A percentile compares a stretch with the other conserved stretches of the same genome.
Conservation (phyloP, 2,113 vertebrate species). For the Mola mola region DNA sequence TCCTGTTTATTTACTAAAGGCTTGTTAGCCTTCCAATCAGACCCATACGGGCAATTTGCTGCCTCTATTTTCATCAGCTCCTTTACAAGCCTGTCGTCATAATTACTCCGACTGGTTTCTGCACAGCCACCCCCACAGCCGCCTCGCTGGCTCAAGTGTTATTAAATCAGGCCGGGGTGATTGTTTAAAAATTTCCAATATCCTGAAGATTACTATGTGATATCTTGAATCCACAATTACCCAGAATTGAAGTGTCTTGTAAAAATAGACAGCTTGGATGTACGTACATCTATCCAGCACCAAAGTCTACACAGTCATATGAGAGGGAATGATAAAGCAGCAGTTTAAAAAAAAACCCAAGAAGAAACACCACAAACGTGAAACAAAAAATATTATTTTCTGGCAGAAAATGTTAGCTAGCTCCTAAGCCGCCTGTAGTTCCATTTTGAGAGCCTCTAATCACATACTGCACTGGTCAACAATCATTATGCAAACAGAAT, state of each 20-base stretch:
- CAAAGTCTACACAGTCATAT: too few species aligned
- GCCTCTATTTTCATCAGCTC: conserved; percentile 53
- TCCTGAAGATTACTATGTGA: conserved; percentile 9
- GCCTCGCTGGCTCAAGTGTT: neutral
- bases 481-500: too few species aligned
- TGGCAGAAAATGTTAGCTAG: too few species aligned
- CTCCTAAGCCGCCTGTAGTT: too few species aligned
- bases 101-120: conserved; percentile 34
- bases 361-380: too few species aligned
- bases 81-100: conserved; percentile 35
- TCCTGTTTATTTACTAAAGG: conserved; percentile 33
- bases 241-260: neutral
- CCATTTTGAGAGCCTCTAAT: too few species aligned
- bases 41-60: conserved; percentile 5
- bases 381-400: too few species aligned
- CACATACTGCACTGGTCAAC: too few species aligned
- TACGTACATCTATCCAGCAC: too few species aligned
- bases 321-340: too few species aligned
- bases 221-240: neutral
- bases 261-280: too few species aligned
- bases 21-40: conserved; percentile 20
- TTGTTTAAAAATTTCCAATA: conserved; percentile 17
- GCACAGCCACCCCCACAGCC: neutral
- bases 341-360: too few species aligned
- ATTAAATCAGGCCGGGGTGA: conserved; percentile 22